Conservation (phyloP, 2,888 invertebrate genomes). For the Crocallis elinguaria region DNA sequence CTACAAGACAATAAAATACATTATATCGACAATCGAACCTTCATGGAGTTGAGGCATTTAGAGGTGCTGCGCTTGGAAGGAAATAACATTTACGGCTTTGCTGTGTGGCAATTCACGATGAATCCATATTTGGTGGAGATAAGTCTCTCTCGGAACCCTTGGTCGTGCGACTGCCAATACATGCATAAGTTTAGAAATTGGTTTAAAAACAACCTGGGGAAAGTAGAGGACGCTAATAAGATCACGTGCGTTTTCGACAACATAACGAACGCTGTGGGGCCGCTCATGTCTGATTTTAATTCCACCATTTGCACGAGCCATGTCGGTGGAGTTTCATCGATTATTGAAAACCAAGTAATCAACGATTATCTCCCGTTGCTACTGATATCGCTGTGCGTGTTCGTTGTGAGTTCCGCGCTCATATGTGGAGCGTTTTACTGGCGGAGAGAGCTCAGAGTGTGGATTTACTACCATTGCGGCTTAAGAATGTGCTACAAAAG, state of each 20-base stretch:
- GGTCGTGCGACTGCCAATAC: constrained; percentile 96
- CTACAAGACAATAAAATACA: constrained; percentile 93
- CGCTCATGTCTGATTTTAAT: constrained; percentile 90
- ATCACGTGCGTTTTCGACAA: constrained; percentile 92
- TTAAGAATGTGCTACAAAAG: constrained; percentile 94
- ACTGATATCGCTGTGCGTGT: constrained; percentile 90
- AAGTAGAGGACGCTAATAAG: constrained; percentile 91
- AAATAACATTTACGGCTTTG: constrained; percentile 92
- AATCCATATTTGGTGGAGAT: constrained; percentile 96
- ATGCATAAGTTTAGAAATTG: constrained; percentile 91
- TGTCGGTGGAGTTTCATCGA: constrained; percentile 89
- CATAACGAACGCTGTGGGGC: constrained; percentile 88
- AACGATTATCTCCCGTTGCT: constrained; percentile 92
- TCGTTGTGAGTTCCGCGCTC: constrained; percentile 90
- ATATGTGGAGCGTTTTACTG: constrained; percentile 92
- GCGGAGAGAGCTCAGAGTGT: constrained; percentile 91
- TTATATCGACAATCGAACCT: constrained; percentile 93
- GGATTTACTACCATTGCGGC: constrained; percentile 94
- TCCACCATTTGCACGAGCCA: constrained; percentile 90
- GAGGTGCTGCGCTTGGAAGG: constrained; percentile 94
- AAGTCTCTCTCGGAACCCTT: constrained; percentile 92
- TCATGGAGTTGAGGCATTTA: constrained; percentile 91
- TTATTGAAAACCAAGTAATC: constrained; percentile 90
- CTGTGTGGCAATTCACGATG: constrained; percentile 93
- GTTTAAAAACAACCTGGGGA: constrained; percentile 91